Evolutionary conservation across 2,888 invertebrate species (phyloP).

Genomic region (Nycteola revayana): DNA sequence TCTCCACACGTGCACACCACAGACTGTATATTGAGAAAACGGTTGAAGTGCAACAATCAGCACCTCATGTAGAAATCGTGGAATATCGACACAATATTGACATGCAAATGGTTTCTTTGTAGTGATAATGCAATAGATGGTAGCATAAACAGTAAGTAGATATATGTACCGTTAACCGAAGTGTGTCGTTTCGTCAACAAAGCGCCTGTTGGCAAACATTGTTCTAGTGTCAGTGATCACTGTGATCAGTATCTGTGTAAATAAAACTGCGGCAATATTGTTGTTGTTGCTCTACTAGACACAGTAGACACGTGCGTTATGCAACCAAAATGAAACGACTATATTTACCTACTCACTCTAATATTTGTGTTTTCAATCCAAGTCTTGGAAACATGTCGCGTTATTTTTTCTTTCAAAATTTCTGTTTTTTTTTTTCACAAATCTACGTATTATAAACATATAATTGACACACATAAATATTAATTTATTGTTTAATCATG

Average conservation of each 20-base stretch:
- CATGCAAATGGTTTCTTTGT: constrained; percentile 55
- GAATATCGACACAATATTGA: constrained; percentile 44
- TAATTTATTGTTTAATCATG: too few species aligned
- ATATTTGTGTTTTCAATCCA: not conserved
- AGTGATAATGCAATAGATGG: constrained; percentile 44
- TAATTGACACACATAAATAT: too few species aligned
- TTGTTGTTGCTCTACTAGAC: constrained; percentile 7
- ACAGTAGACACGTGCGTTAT: constrained; percentile 16
- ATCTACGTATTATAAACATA: too few species aligned
- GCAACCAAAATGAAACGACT: constrained; percentile 12
- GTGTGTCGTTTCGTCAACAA: constrained; percentile 51
- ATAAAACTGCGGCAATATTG: constrained; percentile 24
- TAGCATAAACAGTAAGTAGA: constrained; percentile 41
- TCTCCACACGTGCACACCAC: not conserved
- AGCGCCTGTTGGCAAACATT: constrained; percentile 41
- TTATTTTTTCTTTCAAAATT: too few species aligned
- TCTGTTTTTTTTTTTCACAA: too few species aligned
- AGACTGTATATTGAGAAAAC: constrained; percentile 21
- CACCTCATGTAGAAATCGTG: constrained; percentile 34
- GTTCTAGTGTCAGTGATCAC: constrained; percentile 33
- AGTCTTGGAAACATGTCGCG: not conserved
- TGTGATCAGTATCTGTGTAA: constrained; percentile 32
- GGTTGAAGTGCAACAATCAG: constrained; percentile 28
- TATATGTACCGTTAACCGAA: constrained; percentile 46
- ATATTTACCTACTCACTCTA: constrained; percentile 5